Conservation (phyloP, 2,113 vertebrate species). For the Crotalus horridus region DNA sequence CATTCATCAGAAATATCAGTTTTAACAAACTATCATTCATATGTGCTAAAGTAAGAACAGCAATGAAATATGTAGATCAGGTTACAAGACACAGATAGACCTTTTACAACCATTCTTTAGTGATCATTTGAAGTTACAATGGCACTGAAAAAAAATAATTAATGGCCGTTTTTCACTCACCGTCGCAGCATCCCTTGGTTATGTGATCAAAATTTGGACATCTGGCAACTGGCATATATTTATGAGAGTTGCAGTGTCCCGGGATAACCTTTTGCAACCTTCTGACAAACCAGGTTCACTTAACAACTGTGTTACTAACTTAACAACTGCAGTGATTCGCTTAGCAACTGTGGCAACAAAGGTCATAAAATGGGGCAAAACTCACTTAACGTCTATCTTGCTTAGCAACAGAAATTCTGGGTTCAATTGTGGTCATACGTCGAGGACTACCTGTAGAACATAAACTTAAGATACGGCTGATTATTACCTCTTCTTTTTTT, state of each 20-base stretch:
- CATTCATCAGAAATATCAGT: not conserved
- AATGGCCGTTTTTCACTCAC: not conserved
- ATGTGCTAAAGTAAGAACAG: not conserved
- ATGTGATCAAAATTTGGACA: not conserved
- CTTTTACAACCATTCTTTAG: not conserved
- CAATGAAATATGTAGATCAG: slow-evolving; percentile 11
- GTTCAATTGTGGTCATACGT: not conserved
- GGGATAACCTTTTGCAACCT: not conserved
- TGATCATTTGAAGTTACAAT: not conserved
- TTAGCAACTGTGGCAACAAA: not conserved
- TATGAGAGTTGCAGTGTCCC: not conserved
- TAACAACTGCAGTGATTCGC: not conserved
- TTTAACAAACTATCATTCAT: not conserved
- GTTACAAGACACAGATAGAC: not conserved
- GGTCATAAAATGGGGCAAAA: not conserved
- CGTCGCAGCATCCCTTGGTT: not conserved
- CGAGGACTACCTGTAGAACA: not conserved
- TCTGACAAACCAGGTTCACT: not conserved
- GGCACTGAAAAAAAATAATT: not conserved
- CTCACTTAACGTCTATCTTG: not conserved
- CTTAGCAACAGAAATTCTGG: not conserved
- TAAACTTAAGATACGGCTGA: not conserved
- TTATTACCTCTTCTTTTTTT: slow-evolving; percentile 85
- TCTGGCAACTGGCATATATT: not conserved
- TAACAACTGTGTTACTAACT: not conserved